phyloP scores from a whole-genome alignment of 2,113 vertebrate species.

The Bucco capensis region DNA sequence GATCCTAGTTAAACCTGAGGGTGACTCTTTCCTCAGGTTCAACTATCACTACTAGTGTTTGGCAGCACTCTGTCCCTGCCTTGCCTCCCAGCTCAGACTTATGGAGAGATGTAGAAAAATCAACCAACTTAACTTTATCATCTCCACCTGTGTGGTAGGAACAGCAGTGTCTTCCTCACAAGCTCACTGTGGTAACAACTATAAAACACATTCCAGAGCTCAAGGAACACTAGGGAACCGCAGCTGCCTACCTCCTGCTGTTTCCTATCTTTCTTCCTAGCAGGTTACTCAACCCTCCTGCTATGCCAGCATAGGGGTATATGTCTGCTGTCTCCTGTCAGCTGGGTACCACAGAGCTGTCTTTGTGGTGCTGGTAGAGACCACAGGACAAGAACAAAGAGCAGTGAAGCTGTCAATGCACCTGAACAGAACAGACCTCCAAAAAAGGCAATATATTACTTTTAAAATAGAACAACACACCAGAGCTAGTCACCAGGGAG shows the following conservation, averaged over 20 bases:
- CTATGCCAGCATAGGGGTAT: neutral
- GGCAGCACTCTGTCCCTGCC: neutral
- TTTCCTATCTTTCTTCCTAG: neutral
- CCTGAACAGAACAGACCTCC: neutral
- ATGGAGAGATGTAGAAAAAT: neutral
- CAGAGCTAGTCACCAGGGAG: constrained; percentile 30
- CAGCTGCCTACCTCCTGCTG: neutral
- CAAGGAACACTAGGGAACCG: neutral
- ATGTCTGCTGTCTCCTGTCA: neutral
- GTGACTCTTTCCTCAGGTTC: neutral
- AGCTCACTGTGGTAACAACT: neutral
- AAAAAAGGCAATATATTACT: constrained; percentile 2
- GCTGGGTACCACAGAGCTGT: neutral
- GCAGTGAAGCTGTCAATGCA: neutral
- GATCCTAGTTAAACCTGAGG: neutral
- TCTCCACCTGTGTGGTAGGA: neutral
- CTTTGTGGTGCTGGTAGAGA: neutral
- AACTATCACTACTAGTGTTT: neutral
- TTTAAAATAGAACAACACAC: constrained; percentile 34
- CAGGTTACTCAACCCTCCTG: neutral
- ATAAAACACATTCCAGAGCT: neutral
- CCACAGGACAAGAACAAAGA: constrained; percentile 29
- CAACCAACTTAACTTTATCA: neutral
- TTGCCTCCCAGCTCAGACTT: neutral
- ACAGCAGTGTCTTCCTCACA: neutral